Evolutionary conservation across 2,113 vertebrate genomes (phyloP).

Genomic region (Solea senegalensis): DNA sequence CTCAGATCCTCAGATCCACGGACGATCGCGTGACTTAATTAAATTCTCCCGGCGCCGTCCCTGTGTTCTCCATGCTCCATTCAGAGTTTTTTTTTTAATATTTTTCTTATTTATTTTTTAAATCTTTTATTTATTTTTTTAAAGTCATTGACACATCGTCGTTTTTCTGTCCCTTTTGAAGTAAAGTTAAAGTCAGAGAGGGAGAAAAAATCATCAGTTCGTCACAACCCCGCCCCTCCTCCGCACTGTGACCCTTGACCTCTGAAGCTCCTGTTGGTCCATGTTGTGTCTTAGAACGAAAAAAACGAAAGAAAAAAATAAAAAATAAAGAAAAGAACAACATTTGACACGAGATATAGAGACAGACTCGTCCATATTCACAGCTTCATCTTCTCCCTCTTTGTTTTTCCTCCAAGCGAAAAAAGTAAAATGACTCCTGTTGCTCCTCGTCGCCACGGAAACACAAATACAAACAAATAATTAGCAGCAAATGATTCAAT

Average conservation of each 20-base stretch:
- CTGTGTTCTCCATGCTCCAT: constrained; percentile 48
- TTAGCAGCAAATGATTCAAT: constrained; percentile 72
- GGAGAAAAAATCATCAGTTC: constrained; percentile 50
- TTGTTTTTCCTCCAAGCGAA: constrained; percentile 57
- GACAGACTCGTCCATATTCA: constrained; percentile 71
- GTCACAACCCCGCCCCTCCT: constrained; percentile 37
- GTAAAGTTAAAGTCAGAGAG: not conserved
- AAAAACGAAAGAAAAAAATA: too few relatives aligned
- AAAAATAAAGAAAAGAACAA: constrained; percentile 72
- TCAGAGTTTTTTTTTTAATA: constrained; percentile 12
- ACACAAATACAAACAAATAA: constrained; percentile 23
- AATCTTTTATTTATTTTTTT: constrained; percentile 18
- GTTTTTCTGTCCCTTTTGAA: constrained; percentile 41
- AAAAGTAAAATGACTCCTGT: constrained; percentile 52
- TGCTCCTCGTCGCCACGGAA: constrained; percentile 33
- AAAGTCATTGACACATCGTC: constrained; percentile 46
- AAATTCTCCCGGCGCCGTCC: constrained; percentile 48
- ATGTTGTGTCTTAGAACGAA: constrained; percentile 62
- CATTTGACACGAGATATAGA: constrained; percentile 77
- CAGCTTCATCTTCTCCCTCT: constrained; percentile 68
- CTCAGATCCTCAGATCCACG: constrained; percentile 46
- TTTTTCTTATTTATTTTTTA: not conserved
- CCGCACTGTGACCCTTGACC: constrained; percentile 49
- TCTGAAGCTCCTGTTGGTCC: constrained; percentile 72
- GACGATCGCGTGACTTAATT: constrained; percentile 55